Conservation (phyloP, 2,797 vertebrate genomes). For the Chiloscyllium punctatum region DNA sequence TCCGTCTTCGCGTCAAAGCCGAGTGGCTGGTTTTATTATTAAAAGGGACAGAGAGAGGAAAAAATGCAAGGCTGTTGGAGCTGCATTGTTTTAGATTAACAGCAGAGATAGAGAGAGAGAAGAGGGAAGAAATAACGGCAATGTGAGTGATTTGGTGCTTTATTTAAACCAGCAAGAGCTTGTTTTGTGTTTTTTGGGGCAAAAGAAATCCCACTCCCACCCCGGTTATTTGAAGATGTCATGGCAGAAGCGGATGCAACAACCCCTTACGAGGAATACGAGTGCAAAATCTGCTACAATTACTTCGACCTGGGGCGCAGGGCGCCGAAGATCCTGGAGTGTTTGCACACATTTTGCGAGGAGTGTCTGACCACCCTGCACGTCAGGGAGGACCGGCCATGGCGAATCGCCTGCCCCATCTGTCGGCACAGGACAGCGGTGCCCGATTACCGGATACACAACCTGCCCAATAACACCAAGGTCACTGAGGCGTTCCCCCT, state of each 20-base stretch:
- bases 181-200: not conserved
- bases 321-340: conserved; percentile 83
- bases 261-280: conserved; percentile 78
- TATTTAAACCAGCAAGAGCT: conserved; percentile 4
- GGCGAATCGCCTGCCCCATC: conserved; percentile 72
- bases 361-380: conserved; percentile 86
- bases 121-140: not conserved
- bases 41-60: not conserved
- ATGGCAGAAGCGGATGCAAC: conserved; percentile 60
- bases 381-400: conserved; percentile 71
- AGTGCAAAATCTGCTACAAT: conserved; percentile 94
- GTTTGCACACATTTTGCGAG: conserved; percentile 92
- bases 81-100: not conserved
- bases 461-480: conserved; percentile 87
- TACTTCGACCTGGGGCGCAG: conserved; percentile 85
- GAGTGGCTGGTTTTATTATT: conserved; percentile 36
- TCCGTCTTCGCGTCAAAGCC: conserved; percentile 41
- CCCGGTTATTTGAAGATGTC: conserved; percentile 52
- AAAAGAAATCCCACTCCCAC: too few relatives aligned
- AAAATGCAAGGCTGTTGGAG: conserved; percentile 26
- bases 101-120: too few relatives aligned
- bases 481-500: conserved; percentile 79
- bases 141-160: conserved; percentile 1
- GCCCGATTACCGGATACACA: conserved; percentile 77
- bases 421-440: conserved; percentile 86